Conservation (phyloP, 2,797 vertebrate genomes). For the Myotis findleyi region DNA sequence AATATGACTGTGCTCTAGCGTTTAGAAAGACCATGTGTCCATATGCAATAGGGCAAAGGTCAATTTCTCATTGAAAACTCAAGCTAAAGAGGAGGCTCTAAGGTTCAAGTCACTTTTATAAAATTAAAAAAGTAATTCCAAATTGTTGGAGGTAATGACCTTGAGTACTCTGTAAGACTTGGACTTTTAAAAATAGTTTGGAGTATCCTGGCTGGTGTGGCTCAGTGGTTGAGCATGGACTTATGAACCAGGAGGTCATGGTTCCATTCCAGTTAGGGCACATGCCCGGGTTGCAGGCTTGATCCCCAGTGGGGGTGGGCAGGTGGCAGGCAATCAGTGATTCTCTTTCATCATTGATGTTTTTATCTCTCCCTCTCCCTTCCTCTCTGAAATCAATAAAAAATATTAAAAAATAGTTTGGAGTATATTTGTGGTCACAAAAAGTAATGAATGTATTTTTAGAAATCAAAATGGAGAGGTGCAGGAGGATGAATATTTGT, state of each 20-base stretch:
- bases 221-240: no score
- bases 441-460: neutral
- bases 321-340: no score
- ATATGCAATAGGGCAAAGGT: neutral
- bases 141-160: neutral
- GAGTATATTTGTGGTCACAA: neutral
- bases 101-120: neutral
- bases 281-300: no score
- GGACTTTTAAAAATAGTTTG: slow-evolving; percentile 4
- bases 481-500: neutral
- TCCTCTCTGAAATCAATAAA: no score
- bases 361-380: no score
- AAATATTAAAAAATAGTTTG: neutral
- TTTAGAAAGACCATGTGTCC: neutral
- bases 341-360: no score
- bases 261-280: no score
- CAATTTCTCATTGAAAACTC: neutral
- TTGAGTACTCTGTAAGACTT: neutral
- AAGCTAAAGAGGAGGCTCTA: neutral
- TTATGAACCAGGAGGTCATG: no score
- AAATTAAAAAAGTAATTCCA: slow-evolving; percentile 14
- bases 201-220: no score
- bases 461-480: neutral
- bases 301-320: no score
- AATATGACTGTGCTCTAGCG: neutral